Conservation (phyloP, 2,113 vertebrate species). For the Sapayoa aenigma region DNA sequence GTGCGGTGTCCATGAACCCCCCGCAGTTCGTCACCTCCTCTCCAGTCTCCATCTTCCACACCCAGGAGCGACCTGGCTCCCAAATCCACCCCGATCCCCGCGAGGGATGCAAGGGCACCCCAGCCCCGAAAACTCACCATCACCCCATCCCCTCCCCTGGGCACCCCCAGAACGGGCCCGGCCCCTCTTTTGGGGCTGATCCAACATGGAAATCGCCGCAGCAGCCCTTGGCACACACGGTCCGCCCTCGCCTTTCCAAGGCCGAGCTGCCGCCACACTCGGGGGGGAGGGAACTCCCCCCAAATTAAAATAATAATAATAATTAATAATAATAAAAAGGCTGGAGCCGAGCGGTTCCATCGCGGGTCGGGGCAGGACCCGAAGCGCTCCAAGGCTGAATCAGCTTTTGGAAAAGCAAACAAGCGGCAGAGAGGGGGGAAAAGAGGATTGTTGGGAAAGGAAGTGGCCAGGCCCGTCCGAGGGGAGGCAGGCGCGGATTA, state of each 20-base stretch:
- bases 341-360: not conserved
- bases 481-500: conserved; percentile 38
- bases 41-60: not conserved
- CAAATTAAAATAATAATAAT: not conserved
- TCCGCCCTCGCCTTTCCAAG: not conserved
- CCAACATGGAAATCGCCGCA: accelerated
- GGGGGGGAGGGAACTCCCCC: not conserved
- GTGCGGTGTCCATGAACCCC: too few relatives aligned
- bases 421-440: not conserved
- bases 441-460: not conserved
- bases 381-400: not conserved
- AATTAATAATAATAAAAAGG: not conserved
- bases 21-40: not conserved
- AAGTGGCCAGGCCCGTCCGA: conserved; percentile 13
- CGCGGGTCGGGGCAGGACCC: not conserved
- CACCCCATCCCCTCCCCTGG: not conserved
- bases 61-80: not conserved
- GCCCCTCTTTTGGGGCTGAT: accelerated
- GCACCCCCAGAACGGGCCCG: accelerated
- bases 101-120: not conserved
- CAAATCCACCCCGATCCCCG: not conserved
- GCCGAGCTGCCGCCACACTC: not conserved
- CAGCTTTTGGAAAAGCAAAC: conserved; percentile 28
- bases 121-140: not conserved
- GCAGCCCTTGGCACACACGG: not conserved